These are phyloP conservation scores for Cantharis rufa DNA, from an alignment of 2,888 invertebrate genomes.

Conservation along the genomic window DNA sequence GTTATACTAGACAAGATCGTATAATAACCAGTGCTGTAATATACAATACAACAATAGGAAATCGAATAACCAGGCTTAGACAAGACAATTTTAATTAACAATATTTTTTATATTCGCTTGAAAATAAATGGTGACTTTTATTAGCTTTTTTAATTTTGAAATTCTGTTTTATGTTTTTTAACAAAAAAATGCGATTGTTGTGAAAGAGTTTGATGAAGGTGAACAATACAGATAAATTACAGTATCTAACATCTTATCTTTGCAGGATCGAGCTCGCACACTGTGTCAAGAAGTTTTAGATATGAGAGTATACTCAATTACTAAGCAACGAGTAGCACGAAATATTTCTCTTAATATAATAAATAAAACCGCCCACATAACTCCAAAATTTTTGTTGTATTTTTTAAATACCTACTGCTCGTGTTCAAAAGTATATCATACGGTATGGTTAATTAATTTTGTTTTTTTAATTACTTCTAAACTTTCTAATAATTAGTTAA, in stretches of 20 bases:
- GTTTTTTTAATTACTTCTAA: not conserved
- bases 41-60: not conserved
- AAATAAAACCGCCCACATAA: slow-evolving; percentile 2
- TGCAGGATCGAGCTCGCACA: slow-evolving; percentile 13
- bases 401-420: not conserved
- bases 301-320: slow-evolving; percentile 28
- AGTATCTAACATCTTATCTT: slow-evolving; percentile 11
- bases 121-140: not conserved
- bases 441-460: not conserved
- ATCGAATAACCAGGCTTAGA: not conserved
- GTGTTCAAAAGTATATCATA: not conserved
- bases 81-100: not conserved
- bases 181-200: not conserved
- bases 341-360: not conserved
- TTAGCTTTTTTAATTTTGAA: not conserved
- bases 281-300: slow-evolving; percentile 15
- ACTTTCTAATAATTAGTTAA: not conserved
- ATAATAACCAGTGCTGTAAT: not conserved
- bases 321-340: slow-evolving; percentile 10
- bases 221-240: not conserved
- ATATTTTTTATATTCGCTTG: not conserved
- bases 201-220: not conserved
- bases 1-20: not conserved
- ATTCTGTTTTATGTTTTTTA: not conserved
- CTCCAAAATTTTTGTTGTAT: not conserved